A percentile compares a stretch with the other conserved stretches of the same genome.
These are phyloP conservation scores for Coluber constrictor DNA, from an alignment of 2,797 vertebrate species.

Conservation along the genomic window DNA sequence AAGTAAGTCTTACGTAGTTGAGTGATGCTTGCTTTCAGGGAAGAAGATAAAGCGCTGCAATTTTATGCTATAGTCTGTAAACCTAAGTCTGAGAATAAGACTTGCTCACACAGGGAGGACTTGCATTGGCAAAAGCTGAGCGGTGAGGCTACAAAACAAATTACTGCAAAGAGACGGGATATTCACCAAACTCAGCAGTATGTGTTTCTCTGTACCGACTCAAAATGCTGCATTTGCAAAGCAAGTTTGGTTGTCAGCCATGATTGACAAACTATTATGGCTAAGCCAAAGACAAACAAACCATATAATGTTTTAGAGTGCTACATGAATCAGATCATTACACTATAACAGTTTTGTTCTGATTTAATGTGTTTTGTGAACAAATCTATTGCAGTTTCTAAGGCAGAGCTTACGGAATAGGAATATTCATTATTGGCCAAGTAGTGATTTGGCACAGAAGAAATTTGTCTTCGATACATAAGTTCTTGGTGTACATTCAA, in stretches of 20 bases:
- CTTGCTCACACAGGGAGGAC: background rate
- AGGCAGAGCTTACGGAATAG: background rate
- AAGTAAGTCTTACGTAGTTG: background rate
- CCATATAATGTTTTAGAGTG: background rate
- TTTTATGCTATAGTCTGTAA: background rate
- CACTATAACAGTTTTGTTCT: background rate
- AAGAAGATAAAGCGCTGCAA: background rate
- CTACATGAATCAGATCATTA: background rate
- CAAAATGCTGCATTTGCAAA: background rate
- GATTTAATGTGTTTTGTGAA: background rate
- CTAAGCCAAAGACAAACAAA: background rate
- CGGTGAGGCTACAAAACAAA: background rate
- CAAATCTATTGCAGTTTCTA: background rate
- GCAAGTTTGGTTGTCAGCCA: background rate
- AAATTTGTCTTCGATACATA: background rate
- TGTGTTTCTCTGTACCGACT: background rate
- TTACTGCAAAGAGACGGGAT: background rate
- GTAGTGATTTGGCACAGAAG: background rate
- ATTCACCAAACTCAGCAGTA: background rate
- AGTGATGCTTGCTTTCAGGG: background rate
- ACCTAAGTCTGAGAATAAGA: background rate
- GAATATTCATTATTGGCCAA: background rate
- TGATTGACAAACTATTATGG: background rate
- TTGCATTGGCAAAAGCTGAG: background rate
- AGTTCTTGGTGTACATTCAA: background rate